phyloP scores from a whole-genome alignment of 2,113 vertebrate genomes.

The Heliornis fulica region DNA sequence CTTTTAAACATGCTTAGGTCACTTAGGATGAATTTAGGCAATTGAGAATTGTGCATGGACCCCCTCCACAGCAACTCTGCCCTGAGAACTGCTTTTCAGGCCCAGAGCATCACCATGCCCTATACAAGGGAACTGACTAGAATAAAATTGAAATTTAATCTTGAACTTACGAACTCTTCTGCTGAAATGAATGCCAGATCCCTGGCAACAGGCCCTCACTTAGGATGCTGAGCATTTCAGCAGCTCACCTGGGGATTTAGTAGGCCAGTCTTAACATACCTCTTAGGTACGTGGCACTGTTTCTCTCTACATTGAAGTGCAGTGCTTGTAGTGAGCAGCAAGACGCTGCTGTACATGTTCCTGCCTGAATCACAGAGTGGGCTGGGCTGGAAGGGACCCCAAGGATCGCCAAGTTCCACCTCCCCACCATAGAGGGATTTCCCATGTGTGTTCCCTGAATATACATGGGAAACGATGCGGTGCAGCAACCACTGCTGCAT shows the following conservation, averaged over 20 bases:
- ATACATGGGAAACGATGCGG: accelerated
- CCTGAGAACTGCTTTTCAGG: background rate
- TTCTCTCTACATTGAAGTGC: background rate
- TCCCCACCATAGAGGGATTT: too few species aligned
- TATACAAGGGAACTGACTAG: background rate
- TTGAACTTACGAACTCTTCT: background rate
- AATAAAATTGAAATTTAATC: background rate
- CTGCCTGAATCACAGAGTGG: too few species aligned
- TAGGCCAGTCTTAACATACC: background rate
- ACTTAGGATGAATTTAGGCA: background rate
- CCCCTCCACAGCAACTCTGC: background rate
- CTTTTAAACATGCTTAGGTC: background rate
- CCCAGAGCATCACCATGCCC: background rate
- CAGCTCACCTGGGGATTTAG: background rate
- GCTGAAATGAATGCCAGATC: background rate
- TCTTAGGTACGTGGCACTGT: background rate
- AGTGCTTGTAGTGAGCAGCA: background rate
- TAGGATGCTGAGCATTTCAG: background rate
- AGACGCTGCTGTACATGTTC: background rate
- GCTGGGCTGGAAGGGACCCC: too few species aligned
- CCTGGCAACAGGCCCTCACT: background rate
- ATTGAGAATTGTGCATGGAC: background rate
- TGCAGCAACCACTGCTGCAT: background rate
- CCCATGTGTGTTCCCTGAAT: too few species aligned
- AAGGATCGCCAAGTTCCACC: too few species aligned